phyloP scores from a whole-genome alignment of 2,113 vertebrate genomes.

The Brienomyrus longianalis region DNA sequence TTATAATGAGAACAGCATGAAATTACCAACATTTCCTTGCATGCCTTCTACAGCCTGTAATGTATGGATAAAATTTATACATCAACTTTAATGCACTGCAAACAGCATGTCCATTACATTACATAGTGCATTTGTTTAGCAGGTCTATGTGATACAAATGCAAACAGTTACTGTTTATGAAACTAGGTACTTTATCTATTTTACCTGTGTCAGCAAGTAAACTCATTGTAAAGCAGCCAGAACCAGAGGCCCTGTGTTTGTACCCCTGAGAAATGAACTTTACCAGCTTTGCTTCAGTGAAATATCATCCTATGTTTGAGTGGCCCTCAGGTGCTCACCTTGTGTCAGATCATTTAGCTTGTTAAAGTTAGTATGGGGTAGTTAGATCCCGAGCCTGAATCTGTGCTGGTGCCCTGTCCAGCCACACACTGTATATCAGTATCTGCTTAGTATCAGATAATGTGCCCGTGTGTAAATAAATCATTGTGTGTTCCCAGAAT shows the following conservation, averaged over 20 bases:
- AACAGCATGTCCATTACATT: background rate
- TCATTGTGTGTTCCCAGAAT: background rate
- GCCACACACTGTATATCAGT: background rate
- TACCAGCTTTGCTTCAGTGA: background rate
- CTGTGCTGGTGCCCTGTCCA: background rate
- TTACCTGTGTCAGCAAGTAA: background rate
- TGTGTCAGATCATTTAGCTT: background rate
- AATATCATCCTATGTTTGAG: background rate
- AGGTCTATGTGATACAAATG: background rate
- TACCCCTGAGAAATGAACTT: background rate
- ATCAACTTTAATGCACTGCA: background rate
- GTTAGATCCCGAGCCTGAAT: background rate
- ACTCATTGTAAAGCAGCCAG: background rate
- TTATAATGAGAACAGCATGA: slow-evolving; percentile 7
- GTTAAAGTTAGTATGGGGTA: background rate
- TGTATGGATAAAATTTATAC: background rate
- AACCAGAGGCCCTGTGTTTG: background rate
- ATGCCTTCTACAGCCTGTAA: background rate
- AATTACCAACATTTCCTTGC: background rate
- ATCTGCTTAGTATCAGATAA: background rate
- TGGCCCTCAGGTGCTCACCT: background rate
- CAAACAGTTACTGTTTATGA: background rate
- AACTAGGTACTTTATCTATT: background rate
- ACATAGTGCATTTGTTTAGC: background rate
- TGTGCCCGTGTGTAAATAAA: background rate